Percentiles rank a stretch among this genome's conserved stretches.
These are phyloP conservation scores for Tenodera sinensis DNA, from an alignment of 2,888 invertebrate species.

Conservation along the genomic window DNA sequence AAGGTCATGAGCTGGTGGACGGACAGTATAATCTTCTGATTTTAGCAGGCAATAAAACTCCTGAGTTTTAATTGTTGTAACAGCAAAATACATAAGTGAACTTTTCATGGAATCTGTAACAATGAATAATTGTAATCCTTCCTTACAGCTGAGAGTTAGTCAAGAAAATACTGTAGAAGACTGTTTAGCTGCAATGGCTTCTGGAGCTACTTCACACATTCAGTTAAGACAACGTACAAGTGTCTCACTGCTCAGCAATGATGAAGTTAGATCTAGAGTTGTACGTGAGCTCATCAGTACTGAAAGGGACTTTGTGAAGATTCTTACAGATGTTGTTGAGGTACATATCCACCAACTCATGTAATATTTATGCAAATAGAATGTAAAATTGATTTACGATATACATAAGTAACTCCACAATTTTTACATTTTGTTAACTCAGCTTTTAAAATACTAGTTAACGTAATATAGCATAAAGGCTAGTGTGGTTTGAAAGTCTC, in stretches of 20 bases:
- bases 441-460: too few relatives aligned
- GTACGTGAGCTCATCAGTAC: conserved; percentile 78
- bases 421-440: too few relatives aligned
- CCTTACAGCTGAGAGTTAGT: conserved; percentile 56
- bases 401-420: too few relatives aligned
- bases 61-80: too few relatives aligned
- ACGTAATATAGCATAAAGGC: too few relatives aligned
- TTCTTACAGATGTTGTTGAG: conserved; percentile 60
- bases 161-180: conserved; percentile 63
- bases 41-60: too few relatives aligned
- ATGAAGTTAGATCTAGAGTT: conserved; percentile 63
- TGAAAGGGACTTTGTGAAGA: conserved; percentile 80
- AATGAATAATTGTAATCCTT: background rate
- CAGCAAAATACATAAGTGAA: background rate
- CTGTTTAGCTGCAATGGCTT: conserved; percentile 55
- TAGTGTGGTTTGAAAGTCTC: too few relatives aligned
- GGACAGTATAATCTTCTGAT: too few relatives aligned
- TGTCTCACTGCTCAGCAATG: conserved; percentile 55
- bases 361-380: background rate
- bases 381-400: background rate
- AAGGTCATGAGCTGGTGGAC: too few relatives aligned
- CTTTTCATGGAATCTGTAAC: background rate
- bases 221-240: conserved; percentile 52
- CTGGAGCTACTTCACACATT: conserved; percentile 46
- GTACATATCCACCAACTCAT: conserved; percentile 31